phyloP scores from a whole-genome alignment of 2,888 invertebrate genomes.

The Tetramorium bicarinatum region DNA sequence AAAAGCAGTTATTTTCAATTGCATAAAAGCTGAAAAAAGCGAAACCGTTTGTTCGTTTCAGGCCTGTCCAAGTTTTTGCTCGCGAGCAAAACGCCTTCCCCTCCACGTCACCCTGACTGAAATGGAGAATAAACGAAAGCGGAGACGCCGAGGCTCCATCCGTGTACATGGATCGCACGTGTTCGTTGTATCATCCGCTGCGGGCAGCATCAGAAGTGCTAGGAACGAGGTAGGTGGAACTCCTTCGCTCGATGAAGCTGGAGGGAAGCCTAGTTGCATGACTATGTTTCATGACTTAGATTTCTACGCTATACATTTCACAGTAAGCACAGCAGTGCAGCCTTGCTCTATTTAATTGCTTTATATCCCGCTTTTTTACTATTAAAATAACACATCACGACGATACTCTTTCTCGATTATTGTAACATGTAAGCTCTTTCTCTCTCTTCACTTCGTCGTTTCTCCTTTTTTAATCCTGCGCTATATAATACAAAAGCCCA shows the following conservation, averaged over 20 bases:
- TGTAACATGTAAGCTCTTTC: neutral
- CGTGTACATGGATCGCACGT: slow-evolving; percentile 7
- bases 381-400: neutral
- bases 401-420: neutral
- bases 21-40: neutral
- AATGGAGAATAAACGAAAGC: slow-evolving; percentile 6
- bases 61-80: slow-evolving; percentile 11
- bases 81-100: neutral
- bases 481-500: neutral
- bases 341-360: neutral
- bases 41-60: slow-evolving; percentile 6
- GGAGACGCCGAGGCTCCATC: neutral
- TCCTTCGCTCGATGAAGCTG: neutral
- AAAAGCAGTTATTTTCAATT: slow-evolving; percentile 13
- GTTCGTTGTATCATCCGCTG: slow-evolving; percentile 2
- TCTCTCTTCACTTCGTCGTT: neutral
- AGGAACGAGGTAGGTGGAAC: neutral
- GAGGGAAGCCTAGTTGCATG: neutral
- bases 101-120: neutral
- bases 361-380: neutral
- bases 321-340: neutral
- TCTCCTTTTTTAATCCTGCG: no score
- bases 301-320: neutral
- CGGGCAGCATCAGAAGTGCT: slow-evolving; percentile 1
- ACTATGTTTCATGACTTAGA: neutral